phyloP scores from a whole-genome alignment of 2,113 vertebrate genomes.

The Eulemur macaco region DNA sequence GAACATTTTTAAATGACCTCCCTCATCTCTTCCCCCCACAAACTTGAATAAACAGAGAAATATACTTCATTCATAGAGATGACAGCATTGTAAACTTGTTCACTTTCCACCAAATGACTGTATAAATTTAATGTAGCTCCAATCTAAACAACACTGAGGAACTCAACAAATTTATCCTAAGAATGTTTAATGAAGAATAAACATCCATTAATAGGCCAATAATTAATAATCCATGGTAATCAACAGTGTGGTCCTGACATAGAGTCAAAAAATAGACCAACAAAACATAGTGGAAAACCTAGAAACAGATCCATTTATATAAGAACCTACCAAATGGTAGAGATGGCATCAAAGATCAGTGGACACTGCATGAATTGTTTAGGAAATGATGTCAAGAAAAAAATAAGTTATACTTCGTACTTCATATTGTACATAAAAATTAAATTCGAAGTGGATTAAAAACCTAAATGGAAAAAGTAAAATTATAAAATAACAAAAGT shows the following conservation, averaged over 20 bases:
- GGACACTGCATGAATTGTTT: background rate
- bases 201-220: background rate
- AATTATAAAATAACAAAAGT: background rate
- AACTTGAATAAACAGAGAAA: background rate
- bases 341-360: background rate
- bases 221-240: background rate
- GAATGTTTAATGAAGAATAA: constrained; percentile 13
- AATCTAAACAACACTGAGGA: background rate
- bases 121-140: background rate
- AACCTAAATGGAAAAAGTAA: background rate
- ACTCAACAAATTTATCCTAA: background rate
- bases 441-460: background rate
- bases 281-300: background rate
- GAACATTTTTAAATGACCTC: background rate
- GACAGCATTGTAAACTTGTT: background rate
- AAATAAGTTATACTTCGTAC: background rate
- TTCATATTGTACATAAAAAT: background rate
- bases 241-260: background rate
- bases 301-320: background rate
- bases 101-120: background rate
- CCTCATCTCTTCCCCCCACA: background rate
- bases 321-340: background rate
- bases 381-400: background rate
- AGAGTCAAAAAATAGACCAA: background rate
- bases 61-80: background rate